These are phyloP conservation scores for Nothobranchius kuhntae DNA, from an alignment of 2,113 vertebrate species.

Conservation along the genomic window DNA sequence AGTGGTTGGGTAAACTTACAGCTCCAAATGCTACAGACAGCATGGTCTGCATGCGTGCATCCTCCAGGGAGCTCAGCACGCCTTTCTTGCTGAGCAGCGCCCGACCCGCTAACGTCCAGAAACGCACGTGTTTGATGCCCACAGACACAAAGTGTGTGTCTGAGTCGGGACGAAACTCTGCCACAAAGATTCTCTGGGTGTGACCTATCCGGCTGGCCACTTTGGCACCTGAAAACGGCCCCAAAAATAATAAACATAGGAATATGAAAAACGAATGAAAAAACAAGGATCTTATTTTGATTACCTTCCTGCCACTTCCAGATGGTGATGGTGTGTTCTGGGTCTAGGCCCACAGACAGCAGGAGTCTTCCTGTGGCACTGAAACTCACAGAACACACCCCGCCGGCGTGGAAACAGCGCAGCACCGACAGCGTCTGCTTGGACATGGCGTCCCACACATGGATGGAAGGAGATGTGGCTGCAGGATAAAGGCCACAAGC, in stretches of 20 bases:
- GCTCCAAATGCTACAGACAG: slow-evolving; percentile 97
- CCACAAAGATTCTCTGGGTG: slow-evolving; percentile 95
- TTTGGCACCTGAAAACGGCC: slow-evolving; percentile 85
- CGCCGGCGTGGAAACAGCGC: slow-evolving; percentile 91
- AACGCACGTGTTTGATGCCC: slow-evolving; percentile 96
- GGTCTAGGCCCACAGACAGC: slow-evolving; percentile 92
- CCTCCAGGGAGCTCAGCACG: slow-evolving; percentile 90
- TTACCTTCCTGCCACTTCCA: slow-evolving; percentile 97
- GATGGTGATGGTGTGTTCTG: slow-evolving; percentile 92
- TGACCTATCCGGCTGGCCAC: slow-evolving; percentile 91
- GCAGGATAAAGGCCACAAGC: not conserved
- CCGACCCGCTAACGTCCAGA: slow-evolving; percentile 95
- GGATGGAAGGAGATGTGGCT: slow-evolving; percentile 95
- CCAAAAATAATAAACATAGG: slow-evolving; percentile 7
- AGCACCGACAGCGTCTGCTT: slow-evolving; percentile 94
- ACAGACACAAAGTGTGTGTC: slow-evolving; percentile 98
- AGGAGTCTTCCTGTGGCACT: slow-evolving; percentile 96
- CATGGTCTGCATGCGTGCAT: slow-evolving; percentile 97
- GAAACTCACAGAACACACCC: slow-evolving; percentile 95
- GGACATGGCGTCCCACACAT: slow-evolving; percentile 96
- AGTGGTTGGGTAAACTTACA: slow-evolving; percentile 81
- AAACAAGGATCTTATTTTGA: not conserved
- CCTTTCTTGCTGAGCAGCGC: slow-evolving; percentile 95
- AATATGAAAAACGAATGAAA: not conserved
- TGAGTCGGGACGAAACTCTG: slow-evolving; percentile 96